Evolutionary conservation across 2,797 vertebrate genomes (phyloP).

Genomic region (Prionace glauca): DNA sequence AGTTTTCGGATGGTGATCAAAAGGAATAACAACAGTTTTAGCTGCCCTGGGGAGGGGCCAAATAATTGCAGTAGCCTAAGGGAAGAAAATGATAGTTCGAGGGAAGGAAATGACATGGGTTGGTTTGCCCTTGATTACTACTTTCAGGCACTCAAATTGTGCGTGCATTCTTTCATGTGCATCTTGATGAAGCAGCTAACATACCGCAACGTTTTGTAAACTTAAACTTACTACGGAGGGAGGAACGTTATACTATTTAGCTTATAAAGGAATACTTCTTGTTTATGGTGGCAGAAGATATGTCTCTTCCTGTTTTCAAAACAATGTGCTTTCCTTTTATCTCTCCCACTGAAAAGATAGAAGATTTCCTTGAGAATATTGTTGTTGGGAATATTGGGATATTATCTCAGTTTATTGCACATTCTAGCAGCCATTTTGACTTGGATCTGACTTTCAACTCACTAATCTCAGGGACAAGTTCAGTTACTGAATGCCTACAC

Average conservation of each 20-base stretch:
- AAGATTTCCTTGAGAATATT: background rate
- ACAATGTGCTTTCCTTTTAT: background rate
- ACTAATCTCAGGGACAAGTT: background rate
- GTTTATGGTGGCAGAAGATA: background rate
- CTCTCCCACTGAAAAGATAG: background rate
- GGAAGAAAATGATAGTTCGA: slow-evolving; percentile 9
- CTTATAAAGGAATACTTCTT: background rate
- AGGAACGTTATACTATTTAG: background rate
- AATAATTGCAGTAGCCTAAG: background rate
- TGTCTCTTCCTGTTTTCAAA: background rate
- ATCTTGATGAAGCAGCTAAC: background rate
- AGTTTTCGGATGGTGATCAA: background rate
- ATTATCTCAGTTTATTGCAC: background rate
- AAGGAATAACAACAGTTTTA: background rate
- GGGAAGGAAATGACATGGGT: background rate
- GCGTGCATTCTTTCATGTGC: background rate
- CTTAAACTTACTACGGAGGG: background rate
- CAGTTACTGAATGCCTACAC: background rate
- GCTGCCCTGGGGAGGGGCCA: background rate
- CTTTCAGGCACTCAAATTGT: background rate
- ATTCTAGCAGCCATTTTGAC: background rate
- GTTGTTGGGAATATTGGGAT: background rate
- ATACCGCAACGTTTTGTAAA: background rate
- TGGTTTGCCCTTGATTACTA: background rate
- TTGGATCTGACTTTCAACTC: background rate